A percentile compares a stretch with the other conserved stretches of the same genome.
These are phyloP conservation scores for Oscheius sp. DNA, from an alignment of 2,888 invertebrate genomes.

Conservation along the genomic window DNA sequence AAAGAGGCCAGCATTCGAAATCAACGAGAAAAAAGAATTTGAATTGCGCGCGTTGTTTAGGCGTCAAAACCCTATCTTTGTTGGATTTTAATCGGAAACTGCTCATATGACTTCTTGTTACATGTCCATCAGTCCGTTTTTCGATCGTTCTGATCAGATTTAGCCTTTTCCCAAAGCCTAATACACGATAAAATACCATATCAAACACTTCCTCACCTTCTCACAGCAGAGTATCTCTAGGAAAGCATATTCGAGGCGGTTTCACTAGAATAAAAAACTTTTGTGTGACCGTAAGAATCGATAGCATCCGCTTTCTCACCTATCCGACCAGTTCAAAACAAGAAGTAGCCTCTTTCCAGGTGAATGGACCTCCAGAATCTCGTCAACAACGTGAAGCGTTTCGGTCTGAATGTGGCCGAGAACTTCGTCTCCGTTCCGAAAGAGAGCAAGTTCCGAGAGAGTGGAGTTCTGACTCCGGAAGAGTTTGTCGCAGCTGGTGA, in stretches of 20 bases:
- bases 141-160: too few species aligned
- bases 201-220: too few species aligned
- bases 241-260: too few species aligned
- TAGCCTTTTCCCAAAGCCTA: too few species aligned
- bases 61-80: background rate
- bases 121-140: too few species aligned
- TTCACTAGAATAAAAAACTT: too few species aligned
- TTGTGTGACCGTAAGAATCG: too few species aligned
- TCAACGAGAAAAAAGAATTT: background rate
- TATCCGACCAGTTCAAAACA: too few species aligned
- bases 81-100: background rate
- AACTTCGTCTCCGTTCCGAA: conserved; percentile 94
- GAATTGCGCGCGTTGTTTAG: conserved; percentile 6
- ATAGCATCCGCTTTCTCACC: too few species aligned
- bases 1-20: background rate
- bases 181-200: too few species aligned
- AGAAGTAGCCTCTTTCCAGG: background rate
- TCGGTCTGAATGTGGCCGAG: conserved; percentile 93
- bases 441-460: conserved; percentile 83
- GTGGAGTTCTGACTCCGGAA: conserved; percentile 97
- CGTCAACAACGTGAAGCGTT: conserved; percentile 93
- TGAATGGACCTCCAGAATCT: conserved; percentile 87
- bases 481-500: conserved; percentile 98
- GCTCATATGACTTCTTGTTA: background rate
- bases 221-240: too few species aligned